Evolutionary conservation across 2,888 invertebrate genomes (phyloP), one percentile per base, ranked within the genome.

Genomic region (Ctenicera cuprea): DNA sequence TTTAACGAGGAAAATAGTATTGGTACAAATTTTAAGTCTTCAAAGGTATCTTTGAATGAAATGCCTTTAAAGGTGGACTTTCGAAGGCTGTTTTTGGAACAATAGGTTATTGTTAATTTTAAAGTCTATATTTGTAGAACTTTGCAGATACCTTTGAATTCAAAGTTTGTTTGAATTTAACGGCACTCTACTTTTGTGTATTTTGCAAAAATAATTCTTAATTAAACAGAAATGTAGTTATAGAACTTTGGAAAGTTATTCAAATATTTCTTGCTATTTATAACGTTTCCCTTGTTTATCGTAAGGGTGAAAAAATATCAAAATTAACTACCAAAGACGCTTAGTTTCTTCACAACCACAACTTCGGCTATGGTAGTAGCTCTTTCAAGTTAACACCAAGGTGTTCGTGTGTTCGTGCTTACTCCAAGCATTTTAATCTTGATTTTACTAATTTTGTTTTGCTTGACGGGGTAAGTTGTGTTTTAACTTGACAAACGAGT

Each of bases 261-360:
- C 5, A 5, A 5, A 9, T 33, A 33, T 33, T 33, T 33, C 33
- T 5, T 8, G 5, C 33, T 33, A 33, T 33, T 33, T 33, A 33
- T 48, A 11, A 48, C 14, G 20, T n/a, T 30, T 54, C 16, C 54
- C 26, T 64, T 14, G 63, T 63, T 74, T 67, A 73, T 59, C 63
- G 75, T 72, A 63, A 67, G 70, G 71, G 64, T 71, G 22, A n/a
- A 71, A 69, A 30, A 64, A 38, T 68, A 71, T 74, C 68, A 74
- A 68, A 71, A 73, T 59, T 76, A 37, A 57, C 61, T 61, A 64
- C 68, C 64, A 16, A 64, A 45, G 64, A 12, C 64, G 64, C 48
- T 26, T 16, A 14, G 5, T 50, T 64, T 43, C n/a, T 14, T 38
- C 59, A 48, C 26, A 26, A 64, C 48, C 45, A 48, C 22, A 22